These are phyloP conservation scores for Amblyraja radiata DNA, from an alignment of 2,797 vertebrate species.

Conservation along the genomic window DNA sequence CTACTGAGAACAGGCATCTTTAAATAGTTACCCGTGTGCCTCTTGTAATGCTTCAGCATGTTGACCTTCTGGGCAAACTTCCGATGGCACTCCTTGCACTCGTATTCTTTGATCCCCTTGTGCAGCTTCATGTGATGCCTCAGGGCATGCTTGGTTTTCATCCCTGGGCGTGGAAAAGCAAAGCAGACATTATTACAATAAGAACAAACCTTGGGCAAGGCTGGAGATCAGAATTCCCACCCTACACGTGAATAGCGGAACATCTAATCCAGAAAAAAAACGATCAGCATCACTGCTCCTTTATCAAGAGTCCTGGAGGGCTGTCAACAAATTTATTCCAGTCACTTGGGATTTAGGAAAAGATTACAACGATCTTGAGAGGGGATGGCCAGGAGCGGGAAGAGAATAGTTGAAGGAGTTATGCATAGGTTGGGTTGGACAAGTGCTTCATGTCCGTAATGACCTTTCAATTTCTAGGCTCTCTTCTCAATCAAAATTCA, in stretches of 20 bases:
- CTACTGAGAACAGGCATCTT: too few species aligned
- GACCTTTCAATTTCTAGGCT: background rate
- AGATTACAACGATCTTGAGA: background rate
- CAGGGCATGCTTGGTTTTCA: constrained; percentile 98
- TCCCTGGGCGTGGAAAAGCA: constrained; percentile 60
- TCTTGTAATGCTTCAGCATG: constrained; percentile 97
- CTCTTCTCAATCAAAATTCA: too few species aligned
- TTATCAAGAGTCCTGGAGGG: background rate
- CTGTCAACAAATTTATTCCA: background rate
- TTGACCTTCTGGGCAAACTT: constrained; percentile 98
- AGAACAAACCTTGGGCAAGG: background rate
- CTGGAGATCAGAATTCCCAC: background rate
- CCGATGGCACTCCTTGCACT: constrained; percentile 90
- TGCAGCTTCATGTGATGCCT: constrained; percentile 99
- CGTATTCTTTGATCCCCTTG: constrained; percentile 97
- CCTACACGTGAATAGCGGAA: background rate
- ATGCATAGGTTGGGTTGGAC: background rate
- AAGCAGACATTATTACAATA: background rate
- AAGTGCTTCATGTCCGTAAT: background rate
- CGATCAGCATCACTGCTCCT: background rate
- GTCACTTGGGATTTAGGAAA: background rate
- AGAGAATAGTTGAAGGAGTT: background rate
- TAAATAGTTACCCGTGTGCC: constrained; percentile 78
- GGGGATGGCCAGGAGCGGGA: background rate
- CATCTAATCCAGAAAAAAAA: background rate